A percentile compares a stretch with the other conserved stretches of the same genome.
phyloP scores from a whole-genome alignment of 2,888 invertebrate species.

The Adineta ricciae region DNA sequence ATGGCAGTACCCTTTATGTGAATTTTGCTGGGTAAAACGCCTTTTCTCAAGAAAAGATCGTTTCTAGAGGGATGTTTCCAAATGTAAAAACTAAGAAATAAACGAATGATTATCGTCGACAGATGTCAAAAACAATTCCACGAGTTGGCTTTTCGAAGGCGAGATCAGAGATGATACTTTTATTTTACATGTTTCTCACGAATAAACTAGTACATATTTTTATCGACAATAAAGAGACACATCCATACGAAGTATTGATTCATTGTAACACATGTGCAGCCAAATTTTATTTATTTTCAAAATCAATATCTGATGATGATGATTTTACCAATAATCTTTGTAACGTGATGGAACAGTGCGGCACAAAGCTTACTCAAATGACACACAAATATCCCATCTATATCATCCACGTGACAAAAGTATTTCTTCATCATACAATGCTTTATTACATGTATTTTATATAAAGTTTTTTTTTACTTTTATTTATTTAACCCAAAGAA shows the following conservation, averaged over 20 bases:
- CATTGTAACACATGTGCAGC: not conserved
- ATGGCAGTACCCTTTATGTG: constrained; percentile 96
- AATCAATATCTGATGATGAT: no score
- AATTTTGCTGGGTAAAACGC: constrained; percentile 2
- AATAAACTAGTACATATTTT: not conserved
- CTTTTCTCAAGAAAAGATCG: not conserved
- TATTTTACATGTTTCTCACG: not conserved
- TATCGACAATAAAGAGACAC: not conserved
- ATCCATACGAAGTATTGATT: not conserved
- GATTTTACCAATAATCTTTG: no score
- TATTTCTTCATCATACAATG: no score
- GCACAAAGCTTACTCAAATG: no score
- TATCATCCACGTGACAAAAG: no score
- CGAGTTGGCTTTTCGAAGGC: not conserved
- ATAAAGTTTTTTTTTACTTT: no score
- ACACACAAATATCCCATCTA: no score
- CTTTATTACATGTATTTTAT: no score
- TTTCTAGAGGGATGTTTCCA: not conserved
- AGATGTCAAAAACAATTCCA: not conserved
- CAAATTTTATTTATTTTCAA: no score
- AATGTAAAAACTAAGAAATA: no score
- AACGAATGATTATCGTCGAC: not conserved
- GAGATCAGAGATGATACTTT: not conserved
- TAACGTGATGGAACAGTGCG: no score
- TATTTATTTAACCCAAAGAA: no score